A percentile compares a stretch with the other conserved stretches of the same genome.
Conservation (phyloP, 2,888 invertebrate species). For the Rhopalosiphum nymphaeae region DNA sequence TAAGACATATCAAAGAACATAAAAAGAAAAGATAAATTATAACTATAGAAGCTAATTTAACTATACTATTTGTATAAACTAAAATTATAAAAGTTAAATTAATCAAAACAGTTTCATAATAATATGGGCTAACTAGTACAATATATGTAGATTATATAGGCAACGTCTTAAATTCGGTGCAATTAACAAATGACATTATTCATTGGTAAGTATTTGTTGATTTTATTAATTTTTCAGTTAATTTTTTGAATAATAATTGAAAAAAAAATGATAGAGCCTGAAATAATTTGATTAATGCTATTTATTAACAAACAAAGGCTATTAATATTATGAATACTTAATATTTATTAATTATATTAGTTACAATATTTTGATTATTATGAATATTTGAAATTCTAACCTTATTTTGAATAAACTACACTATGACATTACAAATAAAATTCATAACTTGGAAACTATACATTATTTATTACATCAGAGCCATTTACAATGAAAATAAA, state of each 20-base stretch:
- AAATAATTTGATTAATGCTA: neutral
- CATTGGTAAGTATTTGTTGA: neutral
- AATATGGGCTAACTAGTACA: too few relatives aligned
- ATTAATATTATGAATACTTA: neutral
- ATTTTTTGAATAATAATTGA: neutral
- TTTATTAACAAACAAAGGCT: neutral
- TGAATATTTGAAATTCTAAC: neutral
- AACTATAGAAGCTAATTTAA: too few relatives aligned
- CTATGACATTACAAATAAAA: neutral
- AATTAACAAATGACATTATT: too few relatives aligned
- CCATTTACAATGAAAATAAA: neutral
- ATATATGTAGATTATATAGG: too few relatives aligned
- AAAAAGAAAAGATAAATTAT: too few relatives aligned
- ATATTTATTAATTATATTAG: neutral
- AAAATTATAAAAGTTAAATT: too few relatives aligned
- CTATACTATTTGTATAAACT: too few relatives aligned
- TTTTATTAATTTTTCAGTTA: neutral
- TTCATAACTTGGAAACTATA: neutral
- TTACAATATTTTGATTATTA: neutral
- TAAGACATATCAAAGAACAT: too few relatives aligned
- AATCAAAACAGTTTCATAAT: too few relatives aligned
- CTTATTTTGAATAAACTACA: neutral
- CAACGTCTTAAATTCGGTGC: too few relatives aligned
- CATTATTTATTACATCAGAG: neutral
- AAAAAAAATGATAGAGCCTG: neutral